Evolutionary conservation across 2,113 vertebrate genomes (phyloP), one percentile per base, ranked within the genome.

Genomic region (Thalassarche chlororhynchos): DNA sequence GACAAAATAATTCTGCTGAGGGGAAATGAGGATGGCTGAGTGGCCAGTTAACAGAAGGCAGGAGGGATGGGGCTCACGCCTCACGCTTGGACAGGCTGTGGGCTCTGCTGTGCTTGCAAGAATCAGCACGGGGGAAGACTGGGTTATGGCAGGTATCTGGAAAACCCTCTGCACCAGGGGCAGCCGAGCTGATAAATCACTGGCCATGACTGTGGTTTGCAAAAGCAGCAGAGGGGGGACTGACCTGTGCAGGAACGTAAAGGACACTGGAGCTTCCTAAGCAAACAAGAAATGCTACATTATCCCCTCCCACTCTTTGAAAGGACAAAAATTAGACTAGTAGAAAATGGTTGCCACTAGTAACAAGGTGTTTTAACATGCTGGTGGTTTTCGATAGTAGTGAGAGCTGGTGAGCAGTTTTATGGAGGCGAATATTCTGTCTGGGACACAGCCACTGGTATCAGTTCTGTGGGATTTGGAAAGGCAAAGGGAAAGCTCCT

Each of bases 331-430:
- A 65, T 61, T 68, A 93, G 81, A 52, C 69, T 57, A 69, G 84
- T 52, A 90, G 74, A 96, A 94, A 91, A 94, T 87, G 91, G 95
- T 94, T 97, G 96, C 96, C 66, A 85, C 36, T 83, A 65, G 93
- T 96, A 96, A 97, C 87, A 92, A 84, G 66, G 36, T 85, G 40
- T 58, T 92, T 94, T 89, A 85, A 69, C 49, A 58, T 34, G 68
- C 65, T 24, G 1, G 54, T 77, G 36, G 61, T 87, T 95, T 95
- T 88, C 18, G 34, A 9, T 9, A 61, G 57, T 7, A 76, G 49
- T 23, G n/a, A 92, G 66, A 87, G 54, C 62, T 77, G 36, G 4
- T 72, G 51, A 91, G 78, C 52, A 54, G 69, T 69, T 87, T 93
- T 85, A 87, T 47, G 26, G 87, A 57, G 44, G 46, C 3, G 1